phyloP scores from a whole-genome alignment of 2,888 invertebrate genomes.

The Tholera decimalis region DNA sequence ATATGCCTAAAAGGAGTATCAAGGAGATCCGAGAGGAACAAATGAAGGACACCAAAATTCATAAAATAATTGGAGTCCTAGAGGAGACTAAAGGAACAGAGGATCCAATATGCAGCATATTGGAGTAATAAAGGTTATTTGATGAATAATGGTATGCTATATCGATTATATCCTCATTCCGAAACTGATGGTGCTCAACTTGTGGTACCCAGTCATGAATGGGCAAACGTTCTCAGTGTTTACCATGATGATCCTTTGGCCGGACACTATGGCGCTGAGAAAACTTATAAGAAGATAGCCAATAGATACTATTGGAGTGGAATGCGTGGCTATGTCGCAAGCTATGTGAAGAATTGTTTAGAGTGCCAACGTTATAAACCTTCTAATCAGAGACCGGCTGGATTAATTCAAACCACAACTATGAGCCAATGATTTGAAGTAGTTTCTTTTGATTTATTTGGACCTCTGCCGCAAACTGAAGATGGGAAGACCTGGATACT shows the following conservation, averaged over 20 bases:
- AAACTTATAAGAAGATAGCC: too few relatives aligned
- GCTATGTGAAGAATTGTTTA: slow-evolving; percentile 61
- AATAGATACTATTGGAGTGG: too few relatives aligned
- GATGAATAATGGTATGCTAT: slow-evolving; percentile 37
- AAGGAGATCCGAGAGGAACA: too few relatives aligned
- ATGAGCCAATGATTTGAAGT: slow-evolving; percentile 65
- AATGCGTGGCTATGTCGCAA: slow-evolving; percentile 62
- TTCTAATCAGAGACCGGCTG: too few relatives aligned
- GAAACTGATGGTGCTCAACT: slow-evolving; percentile 32
- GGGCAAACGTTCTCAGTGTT: slow-evolving; percentile 5
- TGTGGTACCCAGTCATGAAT: slow-evolving; percentile 21
- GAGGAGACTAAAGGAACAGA: slow-evolving; percentile 2
- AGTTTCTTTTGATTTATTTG: slow-evolving; percentile 70
- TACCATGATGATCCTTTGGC: slow-evolving; percentile 28
- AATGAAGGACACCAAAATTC: background rate
- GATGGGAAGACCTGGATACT: slow-evolving; percentile 52
- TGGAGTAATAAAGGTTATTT: slow-evolving; percentile 42
- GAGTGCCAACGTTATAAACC: slow-evolving; percentile 70
- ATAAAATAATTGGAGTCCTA: slow-evolving; percentile 10
- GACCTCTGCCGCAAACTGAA: slow-evolving; percentile 50
- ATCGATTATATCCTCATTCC: slow-evolving; percentile 14
- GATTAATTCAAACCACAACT: too few relatives aligned
- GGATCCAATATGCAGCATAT: slow-evolving; percentile 17
- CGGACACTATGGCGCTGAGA: too few relatives aligned
- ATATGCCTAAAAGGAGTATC: slow-evolving; percentile 33